Conservation (phyloP, 64 coral and sea anemone genomes). For the Platygyra sinensis region DNA sequence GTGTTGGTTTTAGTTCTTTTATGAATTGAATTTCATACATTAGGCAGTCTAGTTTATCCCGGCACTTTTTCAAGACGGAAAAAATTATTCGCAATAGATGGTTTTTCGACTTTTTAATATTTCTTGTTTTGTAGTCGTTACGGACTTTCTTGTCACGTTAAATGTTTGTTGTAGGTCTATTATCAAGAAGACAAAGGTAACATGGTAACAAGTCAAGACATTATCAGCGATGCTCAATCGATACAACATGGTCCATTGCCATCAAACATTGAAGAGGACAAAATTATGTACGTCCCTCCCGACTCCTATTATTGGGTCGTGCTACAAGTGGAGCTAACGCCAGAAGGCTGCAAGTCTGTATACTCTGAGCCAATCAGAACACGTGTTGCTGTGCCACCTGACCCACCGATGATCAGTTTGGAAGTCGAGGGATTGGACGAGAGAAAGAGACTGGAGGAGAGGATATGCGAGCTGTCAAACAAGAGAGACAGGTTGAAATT, state of each 20-base stretch:
- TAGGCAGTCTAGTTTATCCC: too few relatives aligned
- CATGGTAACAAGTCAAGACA: conserved; percentile 3
- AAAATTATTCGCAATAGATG: too few relatives aligned
- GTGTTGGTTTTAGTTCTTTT: too few relatives aligned
- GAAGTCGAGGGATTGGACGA: conserved; percentile 64
- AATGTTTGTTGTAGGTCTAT: conserved; percentile 32
- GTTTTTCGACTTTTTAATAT: too few relatives aligned
- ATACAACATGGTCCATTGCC: conserved; percentile 69
- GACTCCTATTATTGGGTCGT: conserved; percentile 72
- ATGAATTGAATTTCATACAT: too few relatives aligned
- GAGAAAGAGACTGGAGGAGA: conserved; percentile 56
- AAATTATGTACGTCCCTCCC: conserved; percentile 50
- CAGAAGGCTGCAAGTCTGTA: conserved; percentile 45
- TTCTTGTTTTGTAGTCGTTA: too few relatives aligned
- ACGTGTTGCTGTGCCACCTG: conserved; percentile 63
- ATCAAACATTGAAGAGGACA: conserved; percentile 56
- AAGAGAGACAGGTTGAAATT: conserved; percentile 64
- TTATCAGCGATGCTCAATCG: conserved; percentile 22
- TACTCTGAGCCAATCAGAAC: conserved; percentile 80
- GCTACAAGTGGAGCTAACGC: conserved; percentile 69
- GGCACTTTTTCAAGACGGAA: too few relatives aligned
- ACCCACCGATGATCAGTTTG: conserved; percentile 67
- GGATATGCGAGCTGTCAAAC: conserved; percentile 65
- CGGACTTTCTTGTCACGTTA: neutral
- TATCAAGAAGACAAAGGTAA: conserved; percentile 46